These are phyloP conservation scores for Camponotus pennsylvanicus DNA, from an alignment of 1,140 invertebrate genomes.

Conservation along the genomic window DNA sequence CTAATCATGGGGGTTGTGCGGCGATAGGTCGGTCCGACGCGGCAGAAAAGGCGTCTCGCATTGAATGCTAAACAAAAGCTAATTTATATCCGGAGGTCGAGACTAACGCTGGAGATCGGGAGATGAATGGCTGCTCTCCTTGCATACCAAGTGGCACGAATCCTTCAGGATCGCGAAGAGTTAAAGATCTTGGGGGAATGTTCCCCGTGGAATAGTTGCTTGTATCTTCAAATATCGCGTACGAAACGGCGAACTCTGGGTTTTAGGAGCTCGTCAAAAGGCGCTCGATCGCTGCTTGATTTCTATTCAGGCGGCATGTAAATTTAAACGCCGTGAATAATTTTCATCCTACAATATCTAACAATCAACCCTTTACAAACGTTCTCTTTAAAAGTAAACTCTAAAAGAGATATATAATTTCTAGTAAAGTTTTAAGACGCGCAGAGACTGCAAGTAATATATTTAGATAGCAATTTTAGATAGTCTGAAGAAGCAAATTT, in stretches of 20 bases:
- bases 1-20: constrained; percentile 66
- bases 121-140: constrained; percentile 85
- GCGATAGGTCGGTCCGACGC: constrained; percentile 56
- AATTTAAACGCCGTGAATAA: constrained; percentile 23
- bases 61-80: constrained; percentile 87
- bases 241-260: constrained; percentile 38
- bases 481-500: neutral
- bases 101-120: constrained; percentile 83
- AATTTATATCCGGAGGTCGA: constrained; percentile 86
- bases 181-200: constrained; percentile 80
- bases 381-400: constrained; percentile 45
- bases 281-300: constrained; percentile 56
- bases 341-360: constrained; percentile 33
- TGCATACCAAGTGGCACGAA: constrained; percentile 83
- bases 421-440: neutral
- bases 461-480: neutral
- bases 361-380: neutral
- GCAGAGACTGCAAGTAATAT: neutral
- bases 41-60: constrained; percentile 77
- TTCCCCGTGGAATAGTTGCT: constrained; percentile 57
- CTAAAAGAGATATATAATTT: constrained; percentile 2
- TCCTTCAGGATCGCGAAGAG: constrained; percentile 69
- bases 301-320: constrained; percentile 47
- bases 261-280: constrained; percentile 50
- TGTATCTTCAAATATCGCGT: constrained; percentile 65